A percentile compares a stretch with the other conserved stretches of the same genome.
Conservation (phyloP, 2,113 vertebrate species). For the Emydura subglobosa region DNA sequence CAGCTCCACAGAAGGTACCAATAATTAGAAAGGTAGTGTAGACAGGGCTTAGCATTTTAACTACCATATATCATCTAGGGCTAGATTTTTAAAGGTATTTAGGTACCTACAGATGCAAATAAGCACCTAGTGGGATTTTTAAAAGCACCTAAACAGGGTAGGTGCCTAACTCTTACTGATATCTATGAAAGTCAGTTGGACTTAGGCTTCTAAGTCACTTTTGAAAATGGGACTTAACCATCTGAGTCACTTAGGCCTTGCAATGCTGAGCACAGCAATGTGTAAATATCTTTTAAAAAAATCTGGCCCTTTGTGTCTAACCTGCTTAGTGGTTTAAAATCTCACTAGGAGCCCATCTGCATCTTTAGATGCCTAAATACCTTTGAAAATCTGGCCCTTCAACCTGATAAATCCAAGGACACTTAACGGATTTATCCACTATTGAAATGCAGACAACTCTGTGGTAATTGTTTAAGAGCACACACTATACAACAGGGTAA, state of each 20-base stretch:
- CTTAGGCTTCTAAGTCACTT: background rate
- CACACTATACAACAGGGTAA: background rate
- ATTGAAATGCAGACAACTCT: background rate
- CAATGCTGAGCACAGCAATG: background rate
- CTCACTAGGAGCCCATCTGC: background rate
- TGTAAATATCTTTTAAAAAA: background rate
- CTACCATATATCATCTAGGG: background rate
- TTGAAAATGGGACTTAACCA: background rate
- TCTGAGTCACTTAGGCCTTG: background rate
- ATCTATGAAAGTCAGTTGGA: background rate
- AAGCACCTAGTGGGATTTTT: background rate
- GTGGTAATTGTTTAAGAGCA: background rate
- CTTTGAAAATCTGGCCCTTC: background rate
- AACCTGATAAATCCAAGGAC: background rate
- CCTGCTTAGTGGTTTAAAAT: background rate
- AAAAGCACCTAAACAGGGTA: background rate
- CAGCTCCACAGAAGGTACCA: background rate
- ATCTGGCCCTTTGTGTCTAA: background rate
- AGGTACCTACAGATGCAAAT: background rate
- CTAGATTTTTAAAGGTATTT: background rate
- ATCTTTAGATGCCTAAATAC: background rate
- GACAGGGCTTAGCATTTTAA: background rate
- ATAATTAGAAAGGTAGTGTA: background rate
- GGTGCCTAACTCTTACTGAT: background rate
- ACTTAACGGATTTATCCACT: background rate